Evolutionary conservation across 2,888 invertebrate species (phyloP), one percentile per base, ranked within the genome.

Genomic region (Liopterus haemorrhoidalis): DNA sequence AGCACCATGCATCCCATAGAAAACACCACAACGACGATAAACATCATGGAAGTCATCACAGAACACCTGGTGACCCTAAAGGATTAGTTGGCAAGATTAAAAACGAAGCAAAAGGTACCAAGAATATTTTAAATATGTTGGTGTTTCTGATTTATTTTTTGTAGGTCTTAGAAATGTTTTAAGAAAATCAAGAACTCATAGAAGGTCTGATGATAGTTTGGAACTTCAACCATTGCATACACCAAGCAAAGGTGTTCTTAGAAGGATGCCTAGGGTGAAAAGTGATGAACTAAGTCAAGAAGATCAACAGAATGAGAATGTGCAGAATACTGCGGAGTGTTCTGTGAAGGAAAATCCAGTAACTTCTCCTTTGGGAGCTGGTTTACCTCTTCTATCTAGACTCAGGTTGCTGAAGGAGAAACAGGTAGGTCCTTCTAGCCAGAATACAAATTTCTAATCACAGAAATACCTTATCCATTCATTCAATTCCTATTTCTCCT

Each of bases 1-100:
- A 65, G 27, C 62, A 62, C 4, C 60, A 59, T 20, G 49, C 50
- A 2, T 6, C 8, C 15, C 18, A n/a, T 9, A 33, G 5, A 32
- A 31, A 15, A 14, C 37, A 25, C 5, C 35, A 3, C 15, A 27
- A 5, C 27, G 27, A n/a, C 27, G 28, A 25, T 31, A 31, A 18
- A 40, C 43, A 21, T 31, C 35, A 3, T 16, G 52, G 49, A 3
- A 53, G 50, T 20, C 55, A 56, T 30, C 54, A 53, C 5, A 21
- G 22, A n/a, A 25, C 28, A 5, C 43, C 45, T 8, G 57, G 50
- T 4, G 64, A 63, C 25, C 75, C 84, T 9, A 86, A 83, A 64
- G 73, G 83, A 54, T 82, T 91, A 53, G 89, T 90, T 9, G 86
- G 87, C 58, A 87, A 88, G 66, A 71, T 91, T 37, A 79, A 83